A percentile compares a stretch with the other conserved stretches of the same genome.
Evolutionary conservation across 2,797 vertebrate species (phyloP).

Genomic region (Macropus fuliginosus): DNA sequence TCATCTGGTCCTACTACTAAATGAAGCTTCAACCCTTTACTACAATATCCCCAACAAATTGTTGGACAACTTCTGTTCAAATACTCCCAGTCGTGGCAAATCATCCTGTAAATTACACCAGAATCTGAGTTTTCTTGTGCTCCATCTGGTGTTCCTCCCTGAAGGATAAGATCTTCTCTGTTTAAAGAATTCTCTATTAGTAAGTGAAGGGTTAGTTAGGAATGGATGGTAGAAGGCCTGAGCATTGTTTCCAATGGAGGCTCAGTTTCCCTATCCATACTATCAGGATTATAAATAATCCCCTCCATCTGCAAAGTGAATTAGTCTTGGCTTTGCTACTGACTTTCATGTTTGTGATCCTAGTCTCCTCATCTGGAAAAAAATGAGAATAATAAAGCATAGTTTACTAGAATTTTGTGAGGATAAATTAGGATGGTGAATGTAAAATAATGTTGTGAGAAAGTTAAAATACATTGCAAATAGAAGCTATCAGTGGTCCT

Average conservation of each 20-base stretch:
- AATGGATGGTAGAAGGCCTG: background rate
- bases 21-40: background rate
- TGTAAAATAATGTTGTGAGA: background rate
- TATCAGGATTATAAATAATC: background rate
- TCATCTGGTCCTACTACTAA: background rate
- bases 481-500: background rate
- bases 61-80: background rate
- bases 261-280: constrained; percentile 6
- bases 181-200: background rate
- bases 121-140: background rate
- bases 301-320: background rate
- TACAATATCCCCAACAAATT: background rate
- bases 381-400: background rate
- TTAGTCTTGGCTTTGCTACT: rapidly evolving
- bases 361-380: background rate
- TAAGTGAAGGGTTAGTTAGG: background rate
- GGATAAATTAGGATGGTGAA: background rate
- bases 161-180: background rate
- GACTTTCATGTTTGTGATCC: background rate
- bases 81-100: background rate
- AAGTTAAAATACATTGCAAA: no score
- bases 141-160: background rate
- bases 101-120: background rate
- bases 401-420: background rate
- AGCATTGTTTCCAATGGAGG: background rate